phyloP scores from a whole-genome alignment of 1,140 invertebrate genomes.

The Caenorhabditis brenneri region DNA sequence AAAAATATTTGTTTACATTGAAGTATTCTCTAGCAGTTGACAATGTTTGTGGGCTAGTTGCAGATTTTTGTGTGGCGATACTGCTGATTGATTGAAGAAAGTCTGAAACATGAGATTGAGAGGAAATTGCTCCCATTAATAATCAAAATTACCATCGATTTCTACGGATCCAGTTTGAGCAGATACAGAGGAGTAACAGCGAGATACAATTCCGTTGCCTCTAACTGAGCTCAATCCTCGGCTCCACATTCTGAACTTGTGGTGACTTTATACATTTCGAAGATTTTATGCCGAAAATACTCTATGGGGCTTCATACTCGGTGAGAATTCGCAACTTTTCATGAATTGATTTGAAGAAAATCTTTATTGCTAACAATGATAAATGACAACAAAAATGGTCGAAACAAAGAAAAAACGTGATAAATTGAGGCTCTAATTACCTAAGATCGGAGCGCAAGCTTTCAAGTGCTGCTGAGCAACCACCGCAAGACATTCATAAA shows the following conservation, averaged over 20 bases:
- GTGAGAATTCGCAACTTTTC: no score
- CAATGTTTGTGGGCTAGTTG: not conserved
- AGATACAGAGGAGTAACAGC: not conserved
- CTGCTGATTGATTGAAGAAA: not conserved
- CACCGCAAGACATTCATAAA: conserved; percentile 75
- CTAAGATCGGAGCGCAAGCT: conserved; percentile 27
- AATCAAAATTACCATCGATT: conserved; percentile 10
- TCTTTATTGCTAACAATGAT: not conserved
- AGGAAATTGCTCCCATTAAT: no score
- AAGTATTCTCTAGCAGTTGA: not conserved
- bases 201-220: no score
- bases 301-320: not conserved
- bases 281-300: not conserved
- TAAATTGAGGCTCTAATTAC: not conserved
- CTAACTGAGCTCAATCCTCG: not conserved
- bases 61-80: not conserved
- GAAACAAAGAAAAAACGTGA: not conserved
- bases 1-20: not conserved
- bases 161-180: not conserved
- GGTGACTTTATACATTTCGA: not conserved
- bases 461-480: conserved; percentile 51
- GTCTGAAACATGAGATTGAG: not conserved
- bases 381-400: not conserved
- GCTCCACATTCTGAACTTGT: not conserved
- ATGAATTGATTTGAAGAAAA: no score